Conservation (phyloP, 2,113 vertebrate genomes). For the Nymphicus hollandicus region DNA sequence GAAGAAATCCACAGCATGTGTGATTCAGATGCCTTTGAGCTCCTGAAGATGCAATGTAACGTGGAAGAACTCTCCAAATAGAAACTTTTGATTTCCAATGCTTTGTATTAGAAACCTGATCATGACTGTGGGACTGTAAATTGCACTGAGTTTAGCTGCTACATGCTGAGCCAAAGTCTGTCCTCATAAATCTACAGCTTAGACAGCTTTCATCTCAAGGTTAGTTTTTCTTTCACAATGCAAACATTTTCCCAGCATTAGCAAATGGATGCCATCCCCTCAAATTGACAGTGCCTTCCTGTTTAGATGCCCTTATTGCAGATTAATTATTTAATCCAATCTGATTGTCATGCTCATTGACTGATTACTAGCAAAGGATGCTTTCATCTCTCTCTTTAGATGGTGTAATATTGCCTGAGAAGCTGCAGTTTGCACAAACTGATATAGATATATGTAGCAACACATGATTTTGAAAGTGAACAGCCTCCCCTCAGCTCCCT, state of each 20-base stretch:
- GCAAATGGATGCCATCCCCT: neutral
- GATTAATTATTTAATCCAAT: slow-evolving; percentile 10
- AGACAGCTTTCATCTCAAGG: neutral
- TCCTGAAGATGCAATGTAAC: neutral
- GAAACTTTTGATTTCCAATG: neutral
- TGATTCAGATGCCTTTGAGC: neutral
- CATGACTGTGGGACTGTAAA: neutral
- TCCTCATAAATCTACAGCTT: neutral
- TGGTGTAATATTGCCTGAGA: neutral
- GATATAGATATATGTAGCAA: neutral
- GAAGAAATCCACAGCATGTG: neutral
- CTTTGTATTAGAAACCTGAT: neutral
- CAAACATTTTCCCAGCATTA: neutral
- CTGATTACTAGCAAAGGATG: neutral
- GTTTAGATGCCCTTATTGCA: neutral
- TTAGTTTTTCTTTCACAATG: neutral
- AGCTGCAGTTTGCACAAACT: neutral
- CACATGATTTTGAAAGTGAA: neutral
- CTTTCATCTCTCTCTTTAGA: neutral
- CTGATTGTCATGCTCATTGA: neutral
- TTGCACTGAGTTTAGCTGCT: neutral
- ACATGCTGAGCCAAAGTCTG: neutral
- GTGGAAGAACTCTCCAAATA: neutral
- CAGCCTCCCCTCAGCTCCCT: neutral
- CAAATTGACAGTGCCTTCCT: neutral